Percentiles rank a stretch among this genome's conserved stretches.
Conservation (phyloP, 1,140 invertebrate species). For the Varroa destructor region DNA sequence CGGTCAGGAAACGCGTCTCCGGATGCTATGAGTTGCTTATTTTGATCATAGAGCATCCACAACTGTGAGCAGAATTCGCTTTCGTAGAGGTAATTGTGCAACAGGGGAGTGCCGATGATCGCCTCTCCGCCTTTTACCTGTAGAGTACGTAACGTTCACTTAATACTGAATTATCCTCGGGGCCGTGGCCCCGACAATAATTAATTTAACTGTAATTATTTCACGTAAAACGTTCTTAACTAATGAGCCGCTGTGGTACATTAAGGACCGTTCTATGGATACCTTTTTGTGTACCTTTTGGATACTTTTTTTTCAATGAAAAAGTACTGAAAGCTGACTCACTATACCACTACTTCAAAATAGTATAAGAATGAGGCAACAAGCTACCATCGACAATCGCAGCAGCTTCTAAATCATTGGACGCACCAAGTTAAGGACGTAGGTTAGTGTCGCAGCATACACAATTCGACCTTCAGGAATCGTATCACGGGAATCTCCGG, state of each 20-base stretch:
- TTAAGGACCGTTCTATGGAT: too few species aligned
- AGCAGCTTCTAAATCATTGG: too few species aligned
- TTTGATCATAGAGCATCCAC: slow-evolving; percentile 88
- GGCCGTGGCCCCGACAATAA: not conserved
- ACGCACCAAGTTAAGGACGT: slow-evolving; percentile 59
- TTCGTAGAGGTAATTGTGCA: slow-evolving; percentile 80
- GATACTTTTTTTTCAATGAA: too few species aligned
- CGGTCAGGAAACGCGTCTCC: slow-evolving; percentile 79
- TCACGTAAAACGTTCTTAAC: not conserved
- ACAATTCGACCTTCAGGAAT: slow-evolving; percentile 72
- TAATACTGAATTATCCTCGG: not conserved
- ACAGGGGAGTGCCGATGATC: slow-evolving; percentile 56
- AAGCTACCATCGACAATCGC: too few species aligned
- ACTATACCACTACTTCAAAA: too few species aligned
- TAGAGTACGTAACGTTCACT: slow-evolving; percentile 26
- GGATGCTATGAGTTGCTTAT: slow-evolving; percentile 66
- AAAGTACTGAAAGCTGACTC: too few species aligned
- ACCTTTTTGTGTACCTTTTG: too few species aligned
- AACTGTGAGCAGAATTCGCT: slow-evolving; percentile 86
- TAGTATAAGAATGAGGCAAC: too few species aligned
- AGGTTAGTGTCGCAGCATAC: slow-evolving; percentile 72
- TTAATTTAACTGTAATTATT: slow-evolving; percentile 27
- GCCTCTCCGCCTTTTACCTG: slow-evolving; percentile 63
- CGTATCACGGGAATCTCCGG: slow-evolving; percentile 58
- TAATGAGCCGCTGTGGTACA: too few species aligned